Evolutionary conservation across 2,888 invertebrate genomes (phyloP), one percentile per base, ranked within the genome.

Genomic region (Liopterus haemorrhoidalis): DNA sequence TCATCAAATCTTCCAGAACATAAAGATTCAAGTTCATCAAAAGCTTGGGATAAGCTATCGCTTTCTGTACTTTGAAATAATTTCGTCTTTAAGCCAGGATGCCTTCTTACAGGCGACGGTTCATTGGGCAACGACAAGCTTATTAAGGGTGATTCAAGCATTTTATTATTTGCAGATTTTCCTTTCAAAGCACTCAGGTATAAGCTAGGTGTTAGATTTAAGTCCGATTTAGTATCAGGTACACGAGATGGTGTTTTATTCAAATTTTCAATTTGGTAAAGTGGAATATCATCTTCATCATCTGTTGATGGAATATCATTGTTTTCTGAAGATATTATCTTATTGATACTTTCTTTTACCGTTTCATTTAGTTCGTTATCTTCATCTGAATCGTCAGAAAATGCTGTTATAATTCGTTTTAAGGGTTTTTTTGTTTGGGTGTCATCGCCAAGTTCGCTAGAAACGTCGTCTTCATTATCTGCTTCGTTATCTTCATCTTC

Each of bases 11-110:
- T 59, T 18, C 67, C 68, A 0, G 78, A 76, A 57, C 76, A 79
- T 43, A 80, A 61, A 15, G 68, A 70, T 43, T 73, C 69, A 8
- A 80, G 61, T 37, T 73, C 73, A 20, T 74, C 73, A 5, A 57
- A 49, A 39, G 54, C 49, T n/a, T 49, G 44, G 14, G 44, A 24
- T 6, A 31, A 22, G 32, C 32, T 12, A 12, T 14, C 12, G 2
- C 5, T 6, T 21, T 64, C 62, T 1, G 55, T 49, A 46, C 67
- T 63, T 4, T 60, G 51, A 49, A 70, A 72, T 16, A 73, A 49
- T 50, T 70, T 69, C 36, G 68, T 70, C 40, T 68, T 67, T 3
- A 63, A 54, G 3, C 56, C 44, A 6, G 51, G 48, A 45, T 55
- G 51, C 27, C 56, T 53, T 25, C 54, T 55, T 16, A 59, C 43